These are phyloP conservation scores for Clarias fuscus DNA, from an alignment of 2,797 vertebrate genomes.

Conservation along the genomic window DNA sequence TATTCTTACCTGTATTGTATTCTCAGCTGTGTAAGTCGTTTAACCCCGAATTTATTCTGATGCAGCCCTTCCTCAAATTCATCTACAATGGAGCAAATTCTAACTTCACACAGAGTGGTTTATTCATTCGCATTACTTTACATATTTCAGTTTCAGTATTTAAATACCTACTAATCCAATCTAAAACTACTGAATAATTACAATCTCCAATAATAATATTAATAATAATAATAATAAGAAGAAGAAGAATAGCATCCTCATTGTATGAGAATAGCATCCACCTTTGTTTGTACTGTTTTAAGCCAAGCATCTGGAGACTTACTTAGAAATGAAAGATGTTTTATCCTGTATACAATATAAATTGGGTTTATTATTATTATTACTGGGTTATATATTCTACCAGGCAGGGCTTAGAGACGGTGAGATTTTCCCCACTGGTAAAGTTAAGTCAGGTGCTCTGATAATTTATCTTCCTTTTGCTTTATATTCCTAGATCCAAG, in stretches of 20 bases:
- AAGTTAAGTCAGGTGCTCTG: not conserved
- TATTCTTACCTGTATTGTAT: not conserved
- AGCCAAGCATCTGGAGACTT: not conserved
- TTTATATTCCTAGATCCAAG: not conserved
- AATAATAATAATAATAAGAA: not conserved
- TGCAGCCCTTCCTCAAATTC: not conserved
- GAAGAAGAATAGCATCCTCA: not conserved
- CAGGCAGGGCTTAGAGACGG: not conserved
- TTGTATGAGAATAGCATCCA: not conserved
- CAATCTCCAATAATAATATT: not conserved
- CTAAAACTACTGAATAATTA: not conserved
- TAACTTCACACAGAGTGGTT: too few species aligned
- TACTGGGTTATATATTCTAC: not conserved
- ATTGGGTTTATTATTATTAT: not conserved
- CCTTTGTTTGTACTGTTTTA: not conserved
- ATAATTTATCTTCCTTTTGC: not conserved
- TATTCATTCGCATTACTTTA: not conserved
- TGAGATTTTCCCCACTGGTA: not conserved
- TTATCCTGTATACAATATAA: not conserved
- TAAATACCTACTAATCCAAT: not conserved
- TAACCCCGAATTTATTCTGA: not conserved
- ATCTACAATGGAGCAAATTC: not conserved
- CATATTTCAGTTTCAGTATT: not conserved
- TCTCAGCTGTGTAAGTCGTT: not conserved
- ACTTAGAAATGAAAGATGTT: not conserved